phyloP scores from a whole-genome alignment of 2,888 invertebrate species.

The Leptarthrus brevirostris region DNA sequence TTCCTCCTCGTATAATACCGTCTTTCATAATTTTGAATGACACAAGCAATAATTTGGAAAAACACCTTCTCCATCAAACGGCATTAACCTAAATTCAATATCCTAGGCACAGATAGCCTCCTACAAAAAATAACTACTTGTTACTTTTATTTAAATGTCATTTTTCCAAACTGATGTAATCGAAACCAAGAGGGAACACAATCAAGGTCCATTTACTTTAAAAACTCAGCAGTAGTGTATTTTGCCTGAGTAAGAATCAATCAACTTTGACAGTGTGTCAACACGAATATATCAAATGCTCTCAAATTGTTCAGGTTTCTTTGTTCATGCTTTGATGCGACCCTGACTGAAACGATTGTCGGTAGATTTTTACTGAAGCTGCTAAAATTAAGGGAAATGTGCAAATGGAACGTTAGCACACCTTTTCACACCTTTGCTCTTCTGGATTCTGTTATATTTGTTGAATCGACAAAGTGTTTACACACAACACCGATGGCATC shows the following conservation, averaged over 20 bases:
- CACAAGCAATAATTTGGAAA: too few relatives aligned
- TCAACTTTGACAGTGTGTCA: slow-evolving; percentile 14
- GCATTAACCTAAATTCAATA: too few relatives aligned
- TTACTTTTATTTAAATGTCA: not conserved
- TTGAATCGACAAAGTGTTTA: slow-evolving; percentile 7
- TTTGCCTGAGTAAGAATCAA: slow-evolving; percentile 2
- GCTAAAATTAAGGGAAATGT: not conserved
- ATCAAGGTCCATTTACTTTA: slow-evolving; percentile 10
- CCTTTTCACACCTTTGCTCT: not conserved
- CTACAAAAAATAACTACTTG: too few relatives aligned
- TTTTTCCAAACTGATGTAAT: not conserved
- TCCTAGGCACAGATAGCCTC: too few relatives aligned
- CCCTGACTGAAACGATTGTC: not conserved
- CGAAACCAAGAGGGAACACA: not conserved
- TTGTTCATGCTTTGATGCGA: too few relatives aligned
- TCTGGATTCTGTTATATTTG: not conserved
- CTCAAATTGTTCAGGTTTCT: not conserved
- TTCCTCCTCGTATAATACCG: too few relatives aligned
- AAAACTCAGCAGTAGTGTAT: not conserved
- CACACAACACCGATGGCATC: not conserved
- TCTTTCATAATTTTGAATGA: too few relatives aligned
- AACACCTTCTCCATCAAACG: too few relatives aligned
- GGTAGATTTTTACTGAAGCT: too few relatives aligned
- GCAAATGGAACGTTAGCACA: not conserved
- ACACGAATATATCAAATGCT: not conserved